Percentiles rank a stretch among this genome's conserved stretches.
Conservation (phyloP, 2,113 vertebrate genomes). For the Poeciliopsis retropinna region DNA sequence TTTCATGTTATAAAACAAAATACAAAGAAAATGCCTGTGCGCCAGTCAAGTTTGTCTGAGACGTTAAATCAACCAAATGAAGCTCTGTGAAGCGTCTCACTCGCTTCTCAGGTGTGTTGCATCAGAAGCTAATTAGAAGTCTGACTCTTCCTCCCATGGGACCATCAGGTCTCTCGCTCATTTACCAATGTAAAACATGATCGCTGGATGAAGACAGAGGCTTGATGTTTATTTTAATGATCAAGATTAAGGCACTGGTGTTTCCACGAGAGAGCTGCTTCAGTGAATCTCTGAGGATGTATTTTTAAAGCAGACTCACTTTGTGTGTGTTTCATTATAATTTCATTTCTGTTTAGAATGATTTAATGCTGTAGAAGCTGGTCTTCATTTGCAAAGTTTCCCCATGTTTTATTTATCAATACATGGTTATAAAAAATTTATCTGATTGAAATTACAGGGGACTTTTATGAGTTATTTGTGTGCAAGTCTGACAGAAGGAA, state of each 20-base stretch:
- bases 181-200: slow-evolving; percentile 32
- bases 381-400: not conserved
- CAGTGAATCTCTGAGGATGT: slow-evolving; percentile 5
- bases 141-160: slow-evolving; percentile 23
- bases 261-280: slow-evolving; percentile 13
- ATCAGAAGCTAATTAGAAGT: slow-evolving; percentile 56
- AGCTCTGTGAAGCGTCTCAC: slow-evolving; percentile 12
- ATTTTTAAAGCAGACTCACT: not conserved
- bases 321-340: not conserved
- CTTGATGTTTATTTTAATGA: slow-evolving; percentile 29
- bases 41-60: slow-evolving; percentile 9
- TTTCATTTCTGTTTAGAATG: not conserved
- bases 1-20: slow-evolving; percentile 7
- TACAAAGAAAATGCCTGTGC: not conserved
- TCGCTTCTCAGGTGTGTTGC: slow-evolving; percentile 45
- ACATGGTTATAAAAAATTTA: not conserved
- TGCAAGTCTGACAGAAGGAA: not conserved
- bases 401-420: slow-evolving; percentile 4
- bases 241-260: slow-evolving; percentile 6
- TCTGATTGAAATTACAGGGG: not conserved
- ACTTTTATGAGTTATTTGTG: not conserved
- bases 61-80: slow-evolving; percentile 13
- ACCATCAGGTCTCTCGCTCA: slow-evolving; percentile 27
- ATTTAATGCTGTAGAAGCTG: not conserved
- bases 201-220: not conserved